These are phyloP conservation scores for Rotaria socialis DNA, from an alignment of 2,888 invertebrate species.

Conservation along the genomic window DNA sequence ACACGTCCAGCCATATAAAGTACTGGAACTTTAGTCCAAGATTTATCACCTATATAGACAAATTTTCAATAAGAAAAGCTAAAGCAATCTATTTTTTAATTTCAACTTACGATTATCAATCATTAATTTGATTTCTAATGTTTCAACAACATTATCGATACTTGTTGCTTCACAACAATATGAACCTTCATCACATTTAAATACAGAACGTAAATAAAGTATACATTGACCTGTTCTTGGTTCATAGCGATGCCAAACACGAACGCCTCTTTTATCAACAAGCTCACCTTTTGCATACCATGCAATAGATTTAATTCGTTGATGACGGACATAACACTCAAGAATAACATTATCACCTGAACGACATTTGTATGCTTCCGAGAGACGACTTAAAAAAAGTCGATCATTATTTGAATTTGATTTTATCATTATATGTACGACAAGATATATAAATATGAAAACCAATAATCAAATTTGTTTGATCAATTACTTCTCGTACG, in stretches of 20 bases:
- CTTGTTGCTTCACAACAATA: slow-evolving; percentile 33
- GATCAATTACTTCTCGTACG: background rate
- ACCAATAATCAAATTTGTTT: background rate
- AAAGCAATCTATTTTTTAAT: background rate
- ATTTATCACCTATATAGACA: background rate
- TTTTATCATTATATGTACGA: background rate
- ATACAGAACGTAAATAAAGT: background rate
- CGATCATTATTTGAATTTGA: background rate
- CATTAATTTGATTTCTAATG: slow-evolving; percentile 2
- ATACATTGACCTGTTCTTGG: background rate
- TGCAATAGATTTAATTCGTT: background rate
- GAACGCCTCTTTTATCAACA: background rate
- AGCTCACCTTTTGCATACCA: slow-evolving; percentile 36
- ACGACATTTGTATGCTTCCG: background rate
- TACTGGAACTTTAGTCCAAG: slow-evolving; percentile 26
- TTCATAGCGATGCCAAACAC: slow-evolving; percentile 19
- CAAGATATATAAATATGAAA: background rate
- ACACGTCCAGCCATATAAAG: slow-evolving; percentile 8
- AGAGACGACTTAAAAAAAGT: background rate
- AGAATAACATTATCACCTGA: background rate
- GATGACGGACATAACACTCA: slow-evolving; percentile 16
- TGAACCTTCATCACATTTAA: slow-evolving; percentile 7
- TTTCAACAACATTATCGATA: slow-evolving; percentile 11
- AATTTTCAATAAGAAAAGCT: background rate
- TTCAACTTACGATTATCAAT: background rate